Evolutionary conservation across 1,140 invertebrate species (phyloP).

Genomic region (Ptiloglossa arizonensis): DNA sequence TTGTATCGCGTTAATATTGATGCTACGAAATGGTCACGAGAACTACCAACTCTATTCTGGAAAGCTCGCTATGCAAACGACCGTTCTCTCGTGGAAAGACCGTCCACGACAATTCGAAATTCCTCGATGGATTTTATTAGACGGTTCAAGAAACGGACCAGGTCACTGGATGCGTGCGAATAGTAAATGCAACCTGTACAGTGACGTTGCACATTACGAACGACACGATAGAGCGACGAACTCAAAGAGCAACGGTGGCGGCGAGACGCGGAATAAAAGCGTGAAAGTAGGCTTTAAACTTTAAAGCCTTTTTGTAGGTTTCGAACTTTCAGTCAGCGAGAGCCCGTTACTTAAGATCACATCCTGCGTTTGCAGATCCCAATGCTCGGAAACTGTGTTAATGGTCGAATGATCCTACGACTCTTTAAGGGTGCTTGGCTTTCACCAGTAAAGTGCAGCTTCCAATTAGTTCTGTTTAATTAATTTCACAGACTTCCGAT

Average conservation of each 20-base stretch:
- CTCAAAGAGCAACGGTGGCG: not conserved
- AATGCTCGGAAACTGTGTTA: slow-evolving; percentile 1
- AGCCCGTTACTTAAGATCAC: slow-evolving; percentile 5
- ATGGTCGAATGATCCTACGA: not conserved
- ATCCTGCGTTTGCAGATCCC: not conserved
- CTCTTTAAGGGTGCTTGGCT: not conserved
- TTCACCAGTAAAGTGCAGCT: not conserved
- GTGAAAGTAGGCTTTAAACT: slow-evolving; percentile 12
- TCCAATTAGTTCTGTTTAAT: slow-evolving; percentile 32
- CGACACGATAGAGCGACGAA: not conserved
- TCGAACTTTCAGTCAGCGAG: not conserved
- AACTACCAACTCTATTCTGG: not conserved
- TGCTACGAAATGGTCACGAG: not conserved
- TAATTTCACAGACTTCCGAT: slow-evolving; percentile 10
- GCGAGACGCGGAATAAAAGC: not conserved
- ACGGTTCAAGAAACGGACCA: not conserved
- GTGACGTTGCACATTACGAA: not conserved
- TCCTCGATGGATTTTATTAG: not conserved
- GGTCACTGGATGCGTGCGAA: not conserved
- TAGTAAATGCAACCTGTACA: not conserved
- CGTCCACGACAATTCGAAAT: not conserved
- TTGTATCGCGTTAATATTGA: slow-evolving; percentile 1
- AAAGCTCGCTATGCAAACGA: not conserved
- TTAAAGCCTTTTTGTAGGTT: slow-evolving; percentile 3
- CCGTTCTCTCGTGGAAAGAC: not conserved